Base-by-base conservation (phyloP, 2,888 invertebrate genomes). In the Polietes domitor region DNA sequence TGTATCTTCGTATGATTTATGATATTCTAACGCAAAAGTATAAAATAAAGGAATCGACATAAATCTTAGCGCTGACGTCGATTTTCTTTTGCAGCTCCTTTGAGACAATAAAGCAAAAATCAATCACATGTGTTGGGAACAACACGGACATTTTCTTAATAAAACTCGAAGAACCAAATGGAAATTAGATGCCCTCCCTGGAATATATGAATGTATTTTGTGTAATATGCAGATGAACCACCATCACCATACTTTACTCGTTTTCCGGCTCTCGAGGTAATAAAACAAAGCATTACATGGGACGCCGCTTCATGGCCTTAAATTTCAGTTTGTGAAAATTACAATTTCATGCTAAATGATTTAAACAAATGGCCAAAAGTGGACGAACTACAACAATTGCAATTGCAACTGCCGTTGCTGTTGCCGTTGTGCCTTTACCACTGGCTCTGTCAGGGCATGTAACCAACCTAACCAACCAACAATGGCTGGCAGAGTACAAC, bases 301-400 rank as follows among this genome's bases (percentile, higher is more conserved):
- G 10, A 41, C 9, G 41, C 6, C 32, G 3, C 10, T 47, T 7
- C 6, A n/a, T n/a, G 21, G 41, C 68, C 24, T 68, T 68, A 68
- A 68, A 68, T 68, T 65, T 9, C 17, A 9, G 32, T 65, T 65
- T 21, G 24, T 65, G 37, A 7, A 41, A 81, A 79, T 81, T 73
- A 84, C 81, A 84, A 84, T 84, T 84, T 79, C 70, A 84, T 81
- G 84, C 68, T 68, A 79, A 84, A 84, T 84, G 84, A 81, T 84
- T 81, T 81, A 79, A 84, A 53, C 81, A 68, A 68, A 43, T 68
- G 68, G 68, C 68, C 15, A 41, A 21, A 43, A n/a, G 26, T 15
- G 28, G 12, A 71, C 19, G 37, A 12, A 19, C 32, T 19, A 55
- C 53, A 32, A 32, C 50, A 19, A 55, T 26, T 55, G 71, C 77